These are phyloP conservation scores for Drosophila ezoana DNA, from an alignment of 2,888 invertebrate genomes.

Conservation along the genomic window DNA sequence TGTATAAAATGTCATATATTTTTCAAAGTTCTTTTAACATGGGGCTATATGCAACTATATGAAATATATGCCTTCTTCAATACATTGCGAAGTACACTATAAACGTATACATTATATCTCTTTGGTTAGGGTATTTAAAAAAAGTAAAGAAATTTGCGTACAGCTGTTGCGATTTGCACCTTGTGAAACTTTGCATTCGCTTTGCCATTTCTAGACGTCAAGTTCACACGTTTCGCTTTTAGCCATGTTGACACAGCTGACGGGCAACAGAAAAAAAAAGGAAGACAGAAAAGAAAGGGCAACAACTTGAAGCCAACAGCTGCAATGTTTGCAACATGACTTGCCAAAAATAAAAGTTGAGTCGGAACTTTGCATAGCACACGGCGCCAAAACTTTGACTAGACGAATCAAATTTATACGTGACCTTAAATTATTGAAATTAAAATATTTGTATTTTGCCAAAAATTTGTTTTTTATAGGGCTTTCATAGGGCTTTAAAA, in stretches of 20 bases:
- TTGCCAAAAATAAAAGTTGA: slow-evolving; percentile 36
- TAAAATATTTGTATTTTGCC: background rate
- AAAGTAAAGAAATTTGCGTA: slow-evolving; percentile 8
- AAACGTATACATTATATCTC: background rate
- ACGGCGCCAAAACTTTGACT: slow-evolving; percentile 30
- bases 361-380: slow-evolving; percentile 33
- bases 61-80: too few relatives aligned
- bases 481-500: too few relatives aligned
- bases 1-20: too few relatives aligned
- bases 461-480: too few relatives aligned
- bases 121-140: slow-evolving; percentile 8
- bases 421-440: slow-evolving; percentile 2
- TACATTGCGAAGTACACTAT: background rate
- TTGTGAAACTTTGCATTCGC: slow-evolving; percentile 51
- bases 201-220: slow-evolving; percentile 44
- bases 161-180: slow-evolving; percentile 63
- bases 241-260: slow-evolving; percentile 62
- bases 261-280: slow-evolving; percentile 9
- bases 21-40: too few relatives aligned
- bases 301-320: slow-evolving; percentile 34
- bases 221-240: slow-evolving; percentile 49
- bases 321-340: slow-evolving; percentile 40
- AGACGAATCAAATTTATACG: slow-evolving; percentile 1
- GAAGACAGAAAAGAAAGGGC: background rate
- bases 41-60: too few relatives aligned